These are phyloP conservation scores for Cephus spinipes DNA, from an alignment of 2,888 invertebrate genomes.

Conservation along the genomic window DNA sequence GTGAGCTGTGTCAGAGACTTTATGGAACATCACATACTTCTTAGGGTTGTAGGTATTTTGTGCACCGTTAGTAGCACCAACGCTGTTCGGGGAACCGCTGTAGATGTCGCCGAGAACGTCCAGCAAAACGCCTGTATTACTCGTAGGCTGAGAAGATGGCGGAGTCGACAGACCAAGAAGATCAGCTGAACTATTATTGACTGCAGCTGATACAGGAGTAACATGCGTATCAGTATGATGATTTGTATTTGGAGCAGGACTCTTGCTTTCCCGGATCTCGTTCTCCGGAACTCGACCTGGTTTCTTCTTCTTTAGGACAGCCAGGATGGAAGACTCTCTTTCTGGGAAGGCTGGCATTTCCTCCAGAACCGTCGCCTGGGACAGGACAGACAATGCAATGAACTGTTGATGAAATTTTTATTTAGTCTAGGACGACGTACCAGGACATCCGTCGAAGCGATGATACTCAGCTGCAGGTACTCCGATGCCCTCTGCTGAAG, in stretches of 20 bases:
- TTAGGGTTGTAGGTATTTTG: constrained; percentile 87
- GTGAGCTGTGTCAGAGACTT: not conserved
- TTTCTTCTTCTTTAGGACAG: constrained; percentile 98
- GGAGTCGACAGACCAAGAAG: constrained; percentile 90
- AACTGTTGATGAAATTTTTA: not conserved
- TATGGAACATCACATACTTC: constrained; percentile 70
- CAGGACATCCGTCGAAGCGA: constrained; percentile 96
- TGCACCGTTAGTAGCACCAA: constrained; percentile 69
- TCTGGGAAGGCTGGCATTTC: constrained; percentile 99
- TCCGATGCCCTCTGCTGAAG: constrained; percentile 98
- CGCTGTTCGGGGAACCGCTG: constrained; percentile 73
- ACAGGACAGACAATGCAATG: constrained; percentile 9
- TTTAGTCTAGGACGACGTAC: constrained; percentile 60
- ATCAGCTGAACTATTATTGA: constrained; percentile 79
- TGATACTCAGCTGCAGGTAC: constrained; percentile 95
- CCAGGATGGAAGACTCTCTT: constrained; percentile 96
- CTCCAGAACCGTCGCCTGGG: constrained; percentile 92
- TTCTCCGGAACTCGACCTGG: constrained; percentile 94
- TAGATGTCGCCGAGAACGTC: constrained; percentile 94
- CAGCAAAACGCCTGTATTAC: constrained; percentile 83
- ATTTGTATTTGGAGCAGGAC: constrained; percentile 73
- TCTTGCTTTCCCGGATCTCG: constrained; percentile 85
- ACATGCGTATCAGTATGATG: constrained; percentile 66
- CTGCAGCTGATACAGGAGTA: constrained; percentile 58
- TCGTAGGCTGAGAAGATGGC: constrained; percentile 77